phyloP scores from a whole-genome alignment of 2,113 vertebrate species.

The Rissa tridactyla region DNA sequence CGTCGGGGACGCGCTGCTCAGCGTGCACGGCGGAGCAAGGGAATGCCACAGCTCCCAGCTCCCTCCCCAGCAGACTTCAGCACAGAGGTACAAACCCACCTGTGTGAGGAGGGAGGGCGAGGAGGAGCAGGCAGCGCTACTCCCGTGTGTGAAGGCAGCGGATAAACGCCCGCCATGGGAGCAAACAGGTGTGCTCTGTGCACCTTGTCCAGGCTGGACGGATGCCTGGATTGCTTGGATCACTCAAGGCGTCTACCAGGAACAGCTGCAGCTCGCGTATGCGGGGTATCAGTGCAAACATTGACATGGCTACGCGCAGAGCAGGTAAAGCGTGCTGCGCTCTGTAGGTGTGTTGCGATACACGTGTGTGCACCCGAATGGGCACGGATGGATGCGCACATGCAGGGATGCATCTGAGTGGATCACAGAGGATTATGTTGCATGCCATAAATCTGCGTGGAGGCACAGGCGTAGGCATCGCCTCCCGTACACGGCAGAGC shows the following conservation, averaged over 20 bases:
- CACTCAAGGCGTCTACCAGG: rapidly evolving
- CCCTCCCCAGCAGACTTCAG: background rate
- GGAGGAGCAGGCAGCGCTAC: background rate
- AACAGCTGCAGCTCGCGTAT: background rate
- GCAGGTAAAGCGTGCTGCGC: background rate
- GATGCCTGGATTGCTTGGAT: background rate
- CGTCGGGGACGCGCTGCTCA: background rate
- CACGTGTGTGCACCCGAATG: background rate
- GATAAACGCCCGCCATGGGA: background rate
- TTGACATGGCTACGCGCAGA: background rate
- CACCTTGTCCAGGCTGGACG: background rate
- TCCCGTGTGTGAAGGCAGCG: background rate
- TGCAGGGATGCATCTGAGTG: background rate
- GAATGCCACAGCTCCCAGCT: background rate
- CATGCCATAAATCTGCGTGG: background rate
- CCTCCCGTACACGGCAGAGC: background rate
- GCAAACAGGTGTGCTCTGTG: slow-evolving; percentile 36
- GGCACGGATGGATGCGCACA: background rate
- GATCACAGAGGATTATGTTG: background rate
- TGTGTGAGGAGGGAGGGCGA: background rate
- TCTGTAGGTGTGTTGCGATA: background rate
- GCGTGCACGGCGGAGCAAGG: background rate
- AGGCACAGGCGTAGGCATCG: background rate
- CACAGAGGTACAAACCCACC: background rate
- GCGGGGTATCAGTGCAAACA: background rate